These are phyloP conservation scores for Noctua janthina DNA, from an alignment of 2,888 invertebrate genomes.

Conservation along the genomic window DNA sequence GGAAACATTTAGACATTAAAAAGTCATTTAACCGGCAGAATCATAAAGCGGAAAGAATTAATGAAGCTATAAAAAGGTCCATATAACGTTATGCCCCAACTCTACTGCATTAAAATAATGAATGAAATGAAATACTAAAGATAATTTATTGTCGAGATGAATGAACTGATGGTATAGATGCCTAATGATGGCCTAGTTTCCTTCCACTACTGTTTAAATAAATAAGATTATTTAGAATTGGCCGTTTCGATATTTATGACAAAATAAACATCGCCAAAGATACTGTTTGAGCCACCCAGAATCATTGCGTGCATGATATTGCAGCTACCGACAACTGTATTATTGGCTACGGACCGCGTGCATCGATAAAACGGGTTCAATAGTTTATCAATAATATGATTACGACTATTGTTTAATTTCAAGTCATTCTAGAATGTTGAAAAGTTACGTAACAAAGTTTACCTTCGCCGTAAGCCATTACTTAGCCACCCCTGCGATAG, in stretches of 20 bases:
- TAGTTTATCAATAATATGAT: conserved; percentile 74
- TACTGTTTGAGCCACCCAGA: conserved; percentile 55
- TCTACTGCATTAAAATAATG: conserved; percentile 54
- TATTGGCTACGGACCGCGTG: conserved; percentile 70
- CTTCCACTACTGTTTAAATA: conserved; percentile 7
- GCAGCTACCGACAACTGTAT: conserved; percentile 56
- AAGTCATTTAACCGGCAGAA: conserved; percentile 46
- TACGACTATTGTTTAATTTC: conserved; percentile 56
- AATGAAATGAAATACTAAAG: conserved; percentile 46
- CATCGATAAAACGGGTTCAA: conserved; percentile 77
- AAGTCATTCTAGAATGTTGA: conserved; percentile 53
- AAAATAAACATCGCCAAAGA: conserved; percentile 31
- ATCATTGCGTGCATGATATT: conserved; percentile 57
- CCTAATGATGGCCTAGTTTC: conserved; percentile 24
- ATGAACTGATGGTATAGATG: conserved; percentile 28
- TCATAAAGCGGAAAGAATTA: conserved; percentile 63
- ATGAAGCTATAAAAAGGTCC: conserved; percentile 64
- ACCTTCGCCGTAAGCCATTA: conserved; percentile 75
- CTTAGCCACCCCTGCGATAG: conserved; percentile 73
- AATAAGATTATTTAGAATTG: conserved; percentile 15
- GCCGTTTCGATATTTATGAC: conserved; percentile 30
- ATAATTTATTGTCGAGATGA: conserved; percentile 48
- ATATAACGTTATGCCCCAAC: conserved; percentile 51
- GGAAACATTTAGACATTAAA: conserved; percentile 52
- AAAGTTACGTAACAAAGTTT: conserved; percentile 69